Percentiles rank a stretch among this genome's conserved stretches.
These are phyloP conservation scores for Metacarcinus magister DNA, from an alignment of 2,888 invertebrate species.

Conservation along the genomic window DNA sequence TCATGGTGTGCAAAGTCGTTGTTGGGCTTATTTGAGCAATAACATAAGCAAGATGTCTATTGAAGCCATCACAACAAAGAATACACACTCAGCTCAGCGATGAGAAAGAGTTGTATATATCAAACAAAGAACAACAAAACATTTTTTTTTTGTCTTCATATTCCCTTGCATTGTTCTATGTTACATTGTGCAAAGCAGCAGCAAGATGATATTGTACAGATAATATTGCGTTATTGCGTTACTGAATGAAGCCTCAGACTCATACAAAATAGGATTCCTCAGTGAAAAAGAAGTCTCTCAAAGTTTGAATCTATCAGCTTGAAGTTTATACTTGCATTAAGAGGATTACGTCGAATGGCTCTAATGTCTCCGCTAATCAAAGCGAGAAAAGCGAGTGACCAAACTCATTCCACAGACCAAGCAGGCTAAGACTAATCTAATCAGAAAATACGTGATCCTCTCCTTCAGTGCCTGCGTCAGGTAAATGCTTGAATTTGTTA, in stretches of 20 bases:
- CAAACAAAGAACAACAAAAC: not conserved
- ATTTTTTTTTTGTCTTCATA: too few relatives aligned
- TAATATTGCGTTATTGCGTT: not conserved
- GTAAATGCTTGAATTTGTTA: slow-evolving; percentile 7
- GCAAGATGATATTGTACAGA: not conserved
- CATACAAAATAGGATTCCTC: not conserved
- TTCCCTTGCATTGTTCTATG: too few relatives aligned
- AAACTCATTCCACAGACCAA: not conserved
- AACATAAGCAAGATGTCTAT: not conserved
- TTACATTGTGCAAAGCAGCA: not conserved
- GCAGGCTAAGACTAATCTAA: not conserved
- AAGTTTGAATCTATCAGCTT: not conserved
- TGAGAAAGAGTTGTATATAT: not conserved
- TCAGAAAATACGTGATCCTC: not conserved
- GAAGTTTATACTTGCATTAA: not conserved
- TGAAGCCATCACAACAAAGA: not conserved
- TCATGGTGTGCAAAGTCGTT: too few relatives aligned
- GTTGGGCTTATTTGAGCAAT: not conserved
- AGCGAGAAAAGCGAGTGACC: not conserved
- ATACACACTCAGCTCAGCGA: not conserved
- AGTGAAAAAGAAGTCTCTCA: not conserved
- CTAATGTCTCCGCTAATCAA: not conserved
- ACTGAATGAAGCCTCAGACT: not conserved
- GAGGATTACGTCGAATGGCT: not conserved
- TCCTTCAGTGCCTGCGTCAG: not conserved